Base-by-base conservation (phyloP, 1,140 invertebrate genomes). In the Cephus cinctus region DNA sequence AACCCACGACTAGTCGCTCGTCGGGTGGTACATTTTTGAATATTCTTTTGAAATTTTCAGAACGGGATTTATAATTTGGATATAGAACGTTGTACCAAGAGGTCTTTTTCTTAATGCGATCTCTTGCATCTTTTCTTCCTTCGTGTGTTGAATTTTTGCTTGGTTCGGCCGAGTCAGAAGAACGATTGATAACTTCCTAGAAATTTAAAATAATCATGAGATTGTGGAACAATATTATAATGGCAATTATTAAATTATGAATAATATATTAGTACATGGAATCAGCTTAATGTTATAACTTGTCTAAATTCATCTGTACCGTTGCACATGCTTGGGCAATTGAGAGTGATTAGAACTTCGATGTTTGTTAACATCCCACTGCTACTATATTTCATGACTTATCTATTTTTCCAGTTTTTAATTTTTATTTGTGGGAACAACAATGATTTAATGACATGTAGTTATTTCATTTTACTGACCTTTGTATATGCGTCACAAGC, bases 21-120 rank as follows among this genome's bases (percentile, higher is more conserved):
- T 94, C 90, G 59, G 86, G 81, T 15, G 94, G 92, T 39, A 96
- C 82, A 47, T 94, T 90, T 75, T 94, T 94, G 72, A 97, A 97
- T 54, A 94, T 84, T 67, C 87, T 83, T 66, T 91, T 94, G 69
- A 96, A 96, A 73, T 96, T 92, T 58, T 93, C 90, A 25, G 88
- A 92, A 52, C 90, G 81, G 36, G 90, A 93, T 76, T 96, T 96
- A 68, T 96, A 97, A 1, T 91, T 94, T 21, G 93, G 92, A 77
- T 93, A 94, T 23, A 94, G 78, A 27, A 94, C 84, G 71, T 87
- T 89, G 71, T 91, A 92, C 86, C 90, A 92, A 15, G 82, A 80
- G 48, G 87, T 87, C 61, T 91, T 92, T 69, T 89, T 90, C 63
- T 89, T 89, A 25, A 75, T 77, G 23, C 79, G 70, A 47, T 79